Evolutionary conservation across 2,797 vertebrate species (phyloP).

Genomic region (Sebastes taczanowskii): DNA sequence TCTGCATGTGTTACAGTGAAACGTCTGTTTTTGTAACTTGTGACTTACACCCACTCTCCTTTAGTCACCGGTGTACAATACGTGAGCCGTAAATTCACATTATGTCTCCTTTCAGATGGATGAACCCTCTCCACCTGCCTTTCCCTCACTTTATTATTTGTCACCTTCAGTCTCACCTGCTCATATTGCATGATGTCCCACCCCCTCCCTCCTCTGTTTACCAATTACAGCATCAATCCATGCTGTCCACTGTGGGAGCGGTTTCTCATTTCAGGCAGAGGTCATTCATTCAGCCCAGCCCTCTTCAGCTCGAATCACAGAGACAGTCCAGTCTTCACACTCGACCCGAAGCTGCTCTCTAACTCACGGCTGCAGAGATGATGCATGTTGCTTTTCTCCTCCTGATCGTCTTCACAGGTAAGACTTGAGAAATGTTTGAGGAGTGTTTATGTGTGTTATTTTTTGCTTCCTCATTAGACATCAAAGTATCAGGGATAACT

Average conservation of each 20-base stretch:
- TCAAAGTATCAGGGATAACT: not conserved
- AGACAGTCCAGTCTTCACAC: not conserved
- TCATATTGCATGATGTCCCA: not conserved
- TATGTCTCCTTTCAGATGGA: not conserved
- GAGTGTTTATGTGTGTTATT: not conserved
- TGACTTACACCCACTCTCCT: not conserved
- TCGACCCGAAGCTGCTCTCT: not conserved
- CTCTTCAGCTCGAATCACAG: not conserved
- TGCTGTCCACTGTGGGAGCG: conserved; percentile 9
- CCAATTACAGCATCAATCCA: conserved; percentile 13
- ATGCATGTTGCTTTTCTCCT: conserved; percentile 34
- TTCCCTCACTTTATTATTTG: not conserved
- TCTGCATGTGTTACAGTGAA: not conserved
- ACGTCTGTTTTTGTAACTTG: not conserved
- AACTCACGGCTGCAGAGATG: conserved; percentile 28
- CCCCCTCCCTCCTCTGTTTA: not conserved
- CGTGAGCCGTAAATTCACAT: conserved; percentile 1
- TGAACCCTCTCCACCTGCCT: not conserved
- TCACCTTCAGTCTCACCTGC: not conserved
- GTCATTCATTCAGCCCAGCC: not conserved
- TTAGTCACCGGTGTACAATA: not conserved
- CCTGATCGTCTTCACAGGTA: conserved; percentile 62
- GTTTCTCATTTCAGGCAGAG: conserved; percentile 31
- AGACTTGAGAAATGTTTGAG: conserved; percentile 2
- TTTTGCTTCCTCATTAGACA: not conserved